phyloP scores from a whole-genome alignment of 2,113 vertebrate species.

The Scatophagus argus region DNA sequence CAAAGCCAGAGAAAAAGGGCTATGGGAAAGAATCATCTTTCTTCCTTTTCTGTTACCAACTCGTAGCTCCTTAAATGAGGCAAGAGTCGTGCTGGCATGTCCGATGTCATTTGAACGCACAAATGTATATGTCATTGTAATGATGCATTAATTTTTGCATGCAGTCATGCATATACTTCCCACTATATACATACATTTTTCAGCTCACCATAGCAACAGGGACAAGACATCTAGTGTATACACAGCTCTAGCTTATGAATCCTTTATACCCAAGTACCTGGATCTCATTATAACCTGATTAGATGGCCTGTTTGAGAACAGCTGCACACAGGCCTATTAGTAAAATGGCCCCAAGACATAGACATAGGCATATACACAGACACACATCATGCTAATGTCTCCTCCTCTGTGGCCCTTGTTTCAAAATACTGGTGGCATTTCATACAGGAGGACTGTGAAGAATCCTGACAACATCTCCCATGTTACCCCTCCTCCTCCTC shows the following conservation, averaged over 20 bases:
- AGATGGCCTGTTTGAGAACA: slow-evolving; percentile 49
- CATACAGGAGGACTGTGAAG: slow-evolving; percentile 53
- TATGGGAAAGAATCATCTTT: slow-evolving; percentile 31
- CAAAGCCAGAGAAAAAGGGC: slow-evolving; percentile 26
- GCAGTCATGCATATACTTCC: not conserved
- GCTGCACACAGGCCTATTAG: slow-evolving; percentile 39
- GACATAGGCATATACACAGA: slow-evolving; percentile 42
- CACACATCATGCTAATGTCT: slow-evolving; percentile 55
- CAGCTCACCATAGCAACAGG: slow-evolving; percentile 42
- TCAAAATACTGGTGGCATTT: slow-evolving; percentile 65
- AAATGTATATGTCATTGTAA: not conserved
- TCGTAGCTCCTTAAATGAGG: not conserved
- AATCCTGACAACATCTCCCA: slow-evolving; percentile 69
- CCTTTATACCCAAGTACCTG: slow-evolving; percentile 51
- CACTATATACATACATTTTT: not conserved
- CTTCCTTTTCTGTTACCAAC: not conserved
- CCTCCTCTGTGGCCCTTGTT: slow-evolving; percentile 45
- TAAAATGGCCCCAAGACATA: slow-evolving; percentile 47
- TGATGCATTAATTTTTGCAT: not conserved
- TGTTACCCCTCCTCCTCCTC: slow-evolving; percentile 44
- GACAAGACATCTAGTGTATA: slow-evolving; percentile 11
- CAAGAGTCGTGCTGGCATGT: not conserved
- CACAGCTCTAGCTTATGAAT: slow-evolving; percentile 51
- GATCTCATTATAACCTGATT: slow-evolving; percentile 54
- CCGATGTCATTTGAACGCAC: slow-evolving; percentile 25